Base-by-base conservation (phyloP, 2,113 vertebrate genomes). In the Neofelis nebulosa region DNA sequence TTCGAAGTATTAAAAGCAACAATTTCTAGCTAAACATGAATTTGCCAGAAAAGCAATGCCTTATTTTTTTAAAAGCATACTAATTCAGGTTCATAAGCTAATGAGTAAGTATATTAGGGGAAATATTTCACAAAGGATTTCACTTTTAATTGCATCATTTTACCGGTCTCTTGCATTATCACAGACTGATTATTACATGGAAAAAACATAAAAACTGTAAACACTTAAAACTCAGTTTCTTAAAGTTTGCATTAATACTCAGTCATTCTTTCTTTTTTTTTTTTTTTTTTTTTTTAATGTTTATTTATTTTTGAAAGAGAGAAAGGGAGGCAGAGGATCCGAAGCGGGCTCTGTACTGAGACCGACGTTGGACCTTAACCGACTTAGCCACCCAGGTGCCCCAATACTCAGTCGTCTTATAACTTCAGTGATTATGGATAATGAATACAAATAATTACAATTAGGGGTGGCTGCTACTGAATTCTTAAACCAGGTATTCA, bases 101-200 rank as follows among this genome's bases (percentile, higher is more conserved):
- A 78, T 68, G n/a, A 96, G 11, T 50, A 87, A 69, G 13, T 52
- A 73, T 7, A 52, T 31, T 61, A 61, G 4, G 1, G 29, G 27
- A 45, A 91, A 90, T 5, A 89, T 15, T 92, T 96, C 33, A 73
- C 66, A n/a, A 78, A 91, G 66, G 52, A 91, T 81, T 65, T 78
- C 9, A 69, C 80, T 90, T 94, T 91, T 88, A 78, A 55, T 36
- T n/a, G 29, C 10, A 27, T 85, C 6, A 41, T 61, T 90, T 87
- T 84, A 91, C 6, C 88, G 21, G 69, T 84, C 78, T 79, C 87
- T 66, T 18, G 25, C 31, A 50, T 82, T 71, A 94, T 74, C 11
- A 89, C 29, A 55, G 52, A 91, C 25, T 57, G 31, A 88, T 33
- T 31, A 25, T 50, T 45, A 78, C 13, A 23, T 8, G 10, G 36